phyloP scores from a whole-genome alignment of 2,113 vertebrate genomes.

The Hyperopisus bebe region DNA sequence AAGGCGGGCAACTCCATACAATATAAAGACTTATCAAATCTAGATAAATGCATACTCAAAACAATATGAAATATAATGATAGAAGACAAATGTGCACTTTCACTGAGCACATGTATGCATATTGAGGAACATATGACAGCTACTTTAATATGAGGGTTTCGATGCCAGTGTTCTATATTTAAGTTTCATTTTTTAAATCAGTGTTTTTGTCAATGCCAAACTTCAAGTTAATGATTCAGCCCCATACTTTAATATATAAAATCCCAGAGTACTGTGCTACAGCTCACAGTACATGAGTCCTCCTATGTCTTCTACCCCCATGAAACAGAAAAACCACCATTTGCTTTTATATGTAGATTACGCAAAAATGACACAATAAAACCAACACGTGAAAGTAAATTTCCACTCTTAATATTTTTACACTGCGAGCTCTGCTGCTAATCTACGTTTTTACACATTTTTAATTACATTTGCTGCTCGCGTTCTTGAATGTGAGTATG shows the following conservation, averaged over 20 bases:
- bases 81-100: no score
- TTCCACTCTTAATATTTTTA: neutral
- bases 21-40: neutral
- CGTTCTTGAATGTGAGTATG: neutral
- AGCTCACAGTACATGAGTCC: neutral
- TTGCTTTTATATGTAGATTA: neutral
- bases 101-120: no score
- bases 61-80: no score
- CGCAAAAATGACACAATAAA: neutral
- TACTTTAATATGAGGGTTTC: neutral
- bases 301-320: neutral
- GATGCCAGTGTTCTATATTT: neutral
- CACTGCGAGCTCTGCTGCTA: neutral
- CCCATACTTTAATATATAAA: neutral
- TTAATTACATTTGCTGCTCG: neutral
- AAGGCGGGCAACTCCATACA: neutral
- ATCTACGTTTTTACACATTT: neutral
- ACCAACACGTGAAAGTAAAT: neutral
- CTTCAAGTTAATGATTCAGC: neutral
- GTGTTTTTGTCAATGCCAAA: neutral
- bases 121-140: no score
- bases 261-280: neutral
- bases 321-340: neutral
- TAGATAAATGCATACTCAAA: no score
- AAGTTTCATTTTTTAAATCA: neutral